These are phyloP conservation scores for Schizopygopsis malacanthus DNA, from an alignment of 2,797 vertebrate species.

Conservation along the genomic window DNA sequence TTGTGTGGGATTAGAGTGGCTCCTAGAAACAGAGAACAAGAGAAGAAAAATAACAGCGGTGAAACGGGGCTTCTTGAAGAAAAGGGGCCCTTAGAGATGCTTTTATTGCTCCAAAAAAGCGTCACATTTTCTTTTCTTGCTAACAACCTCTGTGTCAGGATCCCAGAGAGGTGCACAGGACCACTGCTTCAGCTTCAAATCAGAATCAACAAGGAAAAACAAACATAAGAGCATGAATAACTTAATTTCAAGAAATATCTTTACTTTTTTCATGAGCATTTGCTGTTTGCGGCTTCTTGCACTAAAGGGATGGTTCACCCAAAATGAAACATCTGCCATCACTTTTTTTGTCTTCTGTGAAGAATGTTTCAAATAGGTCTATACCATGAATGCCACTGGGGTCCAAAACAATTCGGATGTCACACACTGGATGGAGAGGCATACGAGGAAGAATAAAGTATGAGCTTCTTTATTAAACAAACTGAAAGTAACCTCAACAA, in stretches of 20 bases:
- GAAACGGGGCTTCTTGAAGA: conserved; percentile 13
- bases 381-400: too few species aligned
- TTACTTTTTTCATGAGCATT: background rate
- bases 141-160: conserved; percentile 45
- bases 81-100: conserved; percentile 22
- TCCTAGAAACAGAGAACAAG: background rate
- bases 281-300: background rate
- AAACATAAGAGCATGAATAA: background rate
- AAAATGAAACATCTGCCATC: background rate
- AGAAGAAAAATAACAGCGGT: conserved; percentile 7
- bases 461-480: too few species aligned
- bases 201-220: conserved; percentile 6
- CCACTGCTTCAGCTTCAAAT: background rate
- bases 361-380: background rate
- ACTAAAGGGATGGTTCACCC: background rate
- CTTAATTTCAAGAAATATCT: background rate
- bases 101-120: conserved; percentile 38
- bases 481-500: too few species aligned
- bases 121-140: conserved; percentile 33
- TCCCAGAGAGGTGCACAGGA: background rate
- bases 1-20: conserved; percentile 35
- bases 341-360: background rate
- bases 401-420: background rate
- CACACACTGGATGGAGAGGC: too few species aligned
- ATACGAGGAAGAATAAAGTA: too few species aligned